Percentiles rank a stretch among this genome's conserved stretches.
phyloP scores from a whole-genome alignment of 2,797 vertebrate genomes.

The Oreortyx pictus region DNA sequence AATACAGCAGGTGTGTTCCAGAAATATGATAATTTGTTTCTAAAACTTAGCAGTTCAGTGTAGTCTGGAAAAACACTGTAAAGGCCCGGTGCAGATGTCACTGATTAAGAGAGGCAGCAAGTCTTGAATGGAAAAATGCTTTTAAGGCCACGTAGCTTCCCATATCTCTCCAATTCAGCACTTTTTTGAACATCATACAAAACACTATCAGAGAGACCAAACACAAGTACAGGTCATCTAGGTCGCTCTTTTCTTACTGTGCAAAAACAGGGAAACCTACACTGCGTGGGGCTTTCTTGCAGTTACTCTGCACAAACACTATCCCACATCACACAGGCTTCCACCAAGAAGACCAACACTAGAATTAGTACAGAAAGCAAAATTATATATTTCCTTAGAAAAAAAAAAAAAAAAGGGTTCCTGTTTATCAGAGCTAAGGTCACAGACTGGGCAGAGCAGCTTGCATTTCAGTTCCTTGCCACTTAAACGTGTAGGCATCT shows the following conservation, averaged over 20 bases:
- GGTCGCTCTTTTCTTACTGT: not conserved
- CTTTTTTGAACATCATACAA: not conserved
- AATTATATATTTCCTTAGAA: slow-evolving; percentile 43
- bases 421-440: slow-evolving; percentile 42
- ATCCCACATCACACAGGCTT: not conserved
- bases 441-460: not conserved
- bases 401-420: slow-evolving; percentile 1
- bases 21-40: not conserved
- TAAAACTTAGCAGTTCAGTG: not conserved
- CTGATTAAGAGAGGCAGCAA: not conserved
- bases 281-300: not conserved
- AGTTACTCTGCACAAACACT: not conserved
- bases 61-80: not conserved
- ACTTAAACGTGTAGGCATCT: not conserved
- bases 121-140: not conserved
- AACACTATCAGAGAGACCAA: not conserved
- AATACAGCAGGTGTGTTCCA: not conserved
- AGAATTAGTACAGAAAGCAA: slow-evolving; percentile 18
- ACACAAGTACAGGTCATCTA: not conserved
- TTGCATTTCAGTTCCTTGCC: not conserved
- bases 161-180: not conserved
- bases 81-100: not conserved
- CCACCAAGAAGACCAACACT: not conserved
- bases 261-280: not conserved
- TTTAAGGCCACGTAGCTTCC: not conserved